Percentiles rank a stretch among this genome's conserved stretches.
Evolutionary conservation across 2,797 vertebrate genomes (phyloP).

Genomic region (Chaenodraco wilsoni): DNA sequence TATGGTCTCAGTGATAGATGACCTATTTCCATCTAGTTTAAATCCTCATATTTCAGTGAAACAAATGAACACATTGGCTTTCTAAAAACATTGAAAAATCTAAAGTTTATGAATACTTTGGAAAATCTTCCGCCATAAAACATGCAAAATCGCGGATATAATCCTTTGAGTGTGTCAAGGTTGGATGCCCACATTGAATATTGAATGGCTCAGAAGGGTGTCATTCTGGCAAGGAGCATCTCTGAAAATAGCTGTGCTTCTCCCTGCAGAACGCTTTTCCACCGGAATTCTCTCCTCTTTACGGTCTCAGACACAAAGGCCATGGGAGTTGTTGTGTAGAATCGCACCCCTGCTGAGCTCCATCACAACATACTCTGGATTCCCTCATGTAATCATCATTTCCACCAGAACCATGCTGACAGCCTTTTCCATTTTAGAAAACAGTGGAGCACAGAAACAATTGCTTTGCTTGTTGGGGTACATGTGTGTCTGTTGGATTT

Average conservation of each 20-base stretch:
- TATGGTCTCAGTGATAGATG: conserved; percentile 2
- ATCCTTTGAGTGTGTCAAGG: conserved; percentile 17
- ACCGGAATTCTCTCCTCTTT: conserved; percentile 27
- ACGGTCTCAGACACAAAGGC: conserved; percentile 20
- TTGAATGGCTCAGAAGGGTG: conserved; percentile 31
- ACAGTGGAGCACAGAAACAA: conserved; percentile 8
- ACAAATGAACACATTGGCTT: not conserved
- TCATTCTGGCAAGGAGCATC: conserved; percentile 30
- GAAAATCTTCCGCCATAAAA: not conserved
- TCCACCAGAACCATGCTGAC: conserved; percentile 48
- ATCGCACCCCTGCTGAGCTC: conserved; percentile 55
- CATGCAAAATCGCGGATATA: conserved; percentile 12
- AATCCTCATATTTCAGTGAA: conserved; percentile 9
- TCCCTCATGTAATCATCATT: conserved; percentile 41
- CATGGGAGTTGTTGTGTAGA: conserved; percentile 42
- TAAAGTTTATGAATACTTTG: not conserved
- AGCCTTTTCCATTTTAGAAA: conserved; percentile 48
- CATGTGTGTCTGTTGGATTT: not conserved
- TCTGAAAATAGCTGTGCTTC: conserved; percentile 30
- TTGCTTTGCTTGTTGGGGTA: conserved; percentile 14
- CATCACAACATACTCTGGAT: conserved; percentile 54
- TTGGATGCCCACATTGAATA: conserved; percentile 26
- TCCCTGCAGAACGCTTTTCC: conserved; percentile 49
- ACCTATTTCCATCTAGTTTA: not conserved
- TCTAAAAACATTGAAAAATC: not conserved